phyloP scores from a whole-genome alignment of 2,888 invertebrate genomes.

The Nemurella pictetii region DNA sequence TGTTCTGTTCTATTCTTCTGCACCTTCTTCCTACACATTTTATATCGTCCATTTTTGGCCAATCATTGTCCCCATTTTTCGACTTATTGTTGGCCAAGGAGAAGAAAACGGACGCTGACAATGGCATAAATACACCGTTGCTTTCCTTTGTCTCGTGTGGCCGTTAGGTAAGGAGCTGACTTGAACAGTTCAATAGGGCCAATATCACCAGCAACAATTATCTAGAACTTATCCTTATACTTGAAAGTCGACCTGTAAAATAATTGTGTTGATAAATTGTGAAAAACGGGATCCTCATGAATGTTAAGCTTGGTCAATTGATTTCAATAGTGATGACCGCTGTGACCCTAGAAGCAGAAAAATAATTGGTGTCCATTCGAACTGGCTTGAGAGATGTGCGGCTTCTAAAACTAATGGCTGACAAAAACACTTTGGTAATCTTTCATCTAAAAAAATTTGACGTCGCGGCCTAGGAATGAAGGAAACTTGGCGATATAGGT shows the following conservation, averaged over 20 bases:
- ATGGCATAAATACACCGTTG: background rate
- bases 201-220: background rate
- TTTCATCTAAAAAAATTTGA: background rate
- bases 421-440: background rate
- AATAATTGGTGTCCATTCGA: background rate
- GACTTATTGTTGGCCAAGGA: background rate
- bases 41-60: background rate
- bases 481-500: background rate
- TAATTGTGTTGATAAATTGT: background rate
- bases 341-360: background rate
- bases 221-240: background rate
- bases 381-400: background rate
- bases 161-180: background rate
- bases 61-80: background rate
- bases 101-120: background rate
- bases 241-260: background rate
- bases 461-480: background rate
- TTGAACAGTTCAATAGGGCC: background rate
- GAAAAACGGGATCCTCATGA: background rate
- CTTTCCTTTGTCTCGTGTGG: background rate
- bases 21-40: background rate
- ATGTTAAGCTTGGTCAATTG: background rate
- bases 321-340: background rate
- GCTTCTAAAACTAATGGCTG: background rate
- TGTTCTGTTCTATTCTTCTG: background rate